These are phyloP conservation scores for Cinara cedri DNA, from an alignment of 2,888 invertebrate genomes.

Conservation along the genomic window DNA sequence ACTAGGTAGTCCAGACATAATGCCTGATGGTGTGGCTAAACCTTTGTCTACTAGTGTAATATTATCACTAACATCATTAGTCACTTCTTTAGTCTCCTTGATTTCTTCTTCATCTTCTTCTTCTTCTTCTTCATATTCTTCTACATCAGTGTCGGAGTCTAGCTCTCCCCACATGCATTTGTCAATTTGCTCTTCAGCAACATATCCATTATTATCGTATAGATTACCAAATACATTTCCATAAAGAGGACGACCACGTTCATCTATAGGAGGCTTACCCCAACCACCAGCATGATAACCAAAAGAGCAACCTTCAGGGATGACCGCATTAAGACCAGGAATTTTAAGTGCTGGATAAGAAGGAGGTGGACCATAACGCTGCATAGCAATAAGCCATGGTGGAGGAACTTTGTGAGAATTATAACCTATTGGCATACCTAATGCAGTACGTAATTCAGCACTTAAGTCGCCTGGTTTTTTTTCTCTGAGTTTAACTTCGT, in stretches of 20 bases:
- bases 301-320: conserved; percentile 96
- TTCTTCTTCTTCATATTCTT: conserved; percentile 67
- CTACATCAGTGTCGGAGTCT: conserved; percentile 83
- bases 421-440: conserved; percentile 98
- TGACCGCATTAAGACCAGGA: conserved; percentile 96
- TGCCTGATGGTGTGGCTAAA: conserved; percentile 91
- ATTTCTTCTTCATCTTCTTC: conserved; percentile 73
- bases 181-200: conserved; percentile 88
- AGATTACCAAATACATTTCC: conserved; percentile 97
- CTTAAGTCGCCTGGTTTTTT: conserved; percentile 98
- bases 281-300: conserved; percentile 99
- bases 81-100: conserved; percentile 67
- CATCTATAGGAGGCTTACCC: conserved; percentile 99
- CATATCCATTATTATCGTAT: conserved; percentile 62
- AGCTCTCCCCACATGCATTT: conserved; percentile 96
- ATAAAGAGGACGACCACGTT: conserved; percentile 95
- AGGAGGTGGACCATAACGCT: conserved; percentile 97
- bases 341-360: conserved; percentile 98
- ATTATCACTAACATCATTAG: conserved; percentile 76
- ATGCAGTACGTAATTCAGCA: conserved; percentile 92
- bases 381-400: conserved; percentile 96
- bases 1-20: conserved; percentile 81
- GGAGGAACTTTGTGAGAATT: conserved; percentile 88
- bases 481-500: conserved; percentile 95
- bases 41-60: conserved; percentile 89